These are phyloP conservation scores for Bombus turneri DNA, from an alignment of 1,140 invertebrate genomes.

Conservation along the genomic window DNA sequence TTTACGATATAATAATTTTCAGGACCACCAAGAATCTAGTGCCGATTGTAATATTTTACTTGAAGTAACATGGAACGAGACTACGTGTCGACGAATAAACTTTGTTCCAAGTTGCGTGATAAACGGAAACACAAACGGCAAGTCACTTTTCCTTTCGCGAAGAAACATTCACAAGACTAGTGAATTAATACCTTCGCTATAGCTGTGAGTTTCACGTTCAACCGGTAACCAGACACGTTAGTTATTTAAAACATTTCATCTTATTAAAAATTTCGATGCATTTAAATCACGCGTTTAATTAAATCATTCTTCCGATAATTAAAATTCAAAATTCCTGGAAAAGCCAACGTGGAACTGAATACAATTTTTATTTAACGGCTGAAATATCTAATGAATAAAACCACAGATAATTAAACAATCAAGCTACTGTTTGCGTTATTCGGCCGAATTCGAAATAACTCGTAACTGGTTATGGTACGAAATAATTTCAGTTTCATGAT, in stretches of 20 bases:
- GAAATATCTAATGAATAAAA: too few relatives aligned
- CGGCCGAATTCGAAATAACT: neutral
- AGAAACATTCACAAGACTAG: slow-evolving; percentile 4
- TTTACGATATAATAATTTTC: neutral
- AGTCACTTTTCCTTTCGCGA: slow-evolving; percentile 35
- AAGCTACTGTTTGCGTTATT: too few relatives aligned
- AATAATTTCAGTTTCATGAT: neutral
- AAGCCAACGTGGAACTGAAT: neutral
- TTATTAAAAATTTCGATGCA: neutral
- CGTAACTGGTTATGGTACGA: neutral
- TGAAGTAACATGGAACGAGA: neutral
- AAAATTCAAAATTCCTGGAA: neutral
- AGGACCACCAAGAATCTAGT: neutral
- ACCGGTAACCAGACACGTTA: neutral
- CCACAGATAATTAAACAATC: neutral
- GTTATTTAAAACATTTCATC: neutral
- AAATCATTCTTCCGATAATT: neutral
- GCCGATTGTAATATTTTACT: neutral
- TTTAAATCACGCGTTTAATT: neutral
- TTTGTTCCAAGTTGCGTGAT: neutral
- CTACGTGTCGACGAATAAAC: neutral
- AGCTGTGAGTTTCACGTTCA: neutral
- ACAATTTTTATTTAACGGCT: neutral
- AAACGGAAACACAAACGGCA: slow-evolving; percentile 24
- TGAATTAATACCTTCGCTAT: slow-evolving; percentile 13